Evolutionary conservation across 2,113 vertebrate species (phyloP), one percentile per base, ranked within the genome.

Genomic region (Rhinolophus ferrumequinum): DNA sequence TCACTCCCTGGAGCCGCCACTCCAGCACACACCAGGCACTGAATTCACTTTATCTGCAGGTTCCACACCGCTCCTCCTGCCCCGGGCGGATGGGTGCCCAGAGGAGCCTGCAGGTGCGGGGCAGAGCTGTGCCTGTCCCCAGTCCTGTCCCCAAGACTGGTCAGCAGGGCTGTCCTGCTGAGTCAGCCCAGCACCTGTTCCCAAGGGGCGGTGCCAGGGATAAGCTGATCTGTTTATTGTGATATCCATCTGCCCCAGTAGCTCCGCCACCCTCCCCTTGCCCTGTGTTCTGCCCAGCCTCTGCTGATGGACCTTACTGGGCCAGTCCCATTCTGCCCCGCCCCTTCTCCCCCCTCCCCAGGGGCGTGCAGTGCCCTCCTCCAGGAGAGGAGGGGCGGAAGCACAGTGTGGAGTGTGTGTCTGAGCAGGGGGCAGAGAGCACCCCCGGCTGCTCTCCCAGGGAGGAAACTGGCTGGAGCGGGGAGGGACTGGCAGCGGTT

Each of bases 11-110:
- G 82, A 70, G 91, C 80, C 19, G n/a, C 60, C 54, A 28, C 90
- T 72, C 75, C 41, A 41, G 41, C 67, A 50, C 35, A 52, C 76
- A 72, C 67, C 67, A 30, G 88, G 86, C 95, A 95, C 96, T 94
- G 88, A 89, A 72, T 67, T 97, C 96, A 95, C 86, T 95, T 96
- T 97, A 94, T 66, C 38, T 35, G 33, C 75, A 81, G 58, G 28
- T 58, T 73, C 70, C 11, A 19, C 14, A 7, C 8, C 12, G 15
- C 5, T 6, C 44, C 2, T 15, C 30, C 52, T 21, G 3, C 30
- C 22, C 75, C 0, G 77, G 76, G 58, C 26, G 35, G 16, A 24
- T 62, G 14, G 66, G 15, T 8, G 18, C 75, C 64, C 54, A 26
- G 62, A 75, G n/a, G 66, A 69, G 52, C 69, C 44, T 76, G 18